Evolutionary conservation across 2,888 invertebrate genomes (phyloP), one percentile per base, ranked within the genome.

Genomic region (Coelinius sp.): DNA sequence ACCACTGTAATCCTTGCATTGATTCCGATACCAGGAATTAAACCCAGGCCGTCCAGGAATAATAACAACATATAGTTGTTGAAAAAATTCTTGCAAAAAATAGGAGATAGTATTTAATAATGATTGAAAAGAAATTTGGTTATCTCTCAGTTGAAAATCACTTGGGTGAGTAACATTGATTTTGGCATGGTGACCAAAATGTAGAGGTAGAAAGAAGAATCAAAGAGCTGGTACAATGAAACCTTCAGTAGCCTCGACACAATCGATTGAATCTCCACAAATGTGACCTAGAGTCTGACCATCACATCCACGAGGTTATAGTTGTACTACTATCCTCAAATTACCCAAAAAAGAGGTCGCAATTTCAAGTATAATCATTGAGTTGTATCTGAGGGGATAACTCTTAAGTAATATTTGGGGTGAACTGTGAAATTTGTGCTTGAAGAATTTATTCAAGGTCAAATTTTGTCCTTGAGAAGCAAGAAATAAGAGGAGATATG

Each of bases 291-390:
- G 20, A 17, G n/a, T 25, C 49, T 31, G 38, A 66, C 27, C 52
- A 31, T 20, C 35, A 52, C 17, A 20, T 59, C 25, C n/a, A 17
- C 41, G 44, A 53, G 38, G 20, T 25, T 62, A 63, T 10, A 49
- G 38, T 38, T 52, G 44, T 24, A 44, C 31, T 64, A 64, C 53
- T 70, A 64, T 53, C 53, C 53, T 64, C 27, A 52, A 65, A 31
- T 56, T 70, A 70, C 52, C 27, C 41, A 70, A 22, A 65, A 65
- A 65, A 70, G 64, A 70, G 64, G 64, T 70, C 70, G 44, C 63
- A 52, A 52, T 65, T 53, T 53, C 25, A n/a, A 10, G 44, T 38
- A 63, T 22, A 25, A 27, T n/a, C 12, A 4, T 56, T 3, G 10
- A n/a, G n/a, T n/a, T n/a, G n/a, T n/a, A n/a, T n/a, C n/a, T n/a